These are phyloP conservation scores for Nomia melanderi DNA, from an alignment of 1,140 invertebrate species.

Conservation along the genomic window DNA sequence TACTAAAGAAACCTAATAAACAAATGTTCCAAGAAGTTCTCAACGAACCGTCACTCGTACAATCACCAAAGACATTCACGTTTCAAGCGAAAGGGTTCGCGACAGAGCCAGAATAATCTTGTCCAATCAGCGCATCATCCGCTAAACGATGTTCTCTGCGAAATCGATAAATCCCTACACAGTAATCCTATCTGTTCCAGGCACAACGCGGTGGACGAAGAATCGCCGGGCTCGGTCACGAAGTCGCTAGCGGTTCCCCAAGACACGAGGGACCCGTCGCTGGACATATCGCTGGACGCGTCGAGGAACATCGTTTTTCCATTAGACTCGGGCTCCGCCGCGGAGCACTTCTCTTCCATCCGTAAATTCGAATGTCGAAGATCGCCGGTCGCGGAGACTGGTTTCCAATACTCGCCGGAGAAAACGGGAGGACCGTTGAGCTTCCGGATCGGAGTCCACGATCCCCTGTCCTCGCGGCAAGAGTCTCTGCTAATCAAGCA, in stretches of 20 bases:
- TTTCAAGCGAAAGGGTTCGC: too few species aligned
- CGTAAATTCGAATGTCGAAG: slow-evolving; percentile 3
- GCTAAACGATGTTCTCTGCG: too few species aligned
- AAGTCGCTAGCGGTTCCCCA: slow-evolving; percentile 27
- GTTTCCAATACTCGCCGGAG: background rate
- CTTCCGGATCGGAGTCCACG: background rate
- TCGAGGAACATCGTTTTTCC: slow-evolving; percentile 25
- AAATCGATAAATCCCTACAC: too few species aligned
- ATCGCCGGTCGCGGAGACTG: background rate
- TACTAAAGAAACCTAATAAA: too few species aligned
- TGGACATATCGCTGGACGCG: slow-evolving; percentile 17
- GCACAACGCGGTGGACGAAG: slow-evolving; percentile 70
- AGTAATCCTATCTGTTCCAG: slow-evolving; percentile 55
- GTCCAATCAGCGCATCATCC: too few species aligned
- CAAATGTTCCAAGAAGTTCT: too few species aligned
- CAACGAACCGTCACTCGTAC: too few species aligned
- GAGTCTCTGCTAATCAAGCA: background rate
- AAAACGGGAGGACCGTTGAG: background rate
- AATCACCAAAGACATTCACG: too few species aligned
- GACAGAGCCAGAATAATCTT: too few species aligned
- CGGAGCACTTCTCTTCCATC: background rate
- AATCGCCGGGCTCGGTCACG: slow-evolving; percentile 62
- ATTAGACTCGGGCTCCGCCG: background rate
- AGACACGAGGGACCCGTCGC: slow-evolving; percentile 6
- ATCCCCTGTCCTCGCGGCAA: background rate